phyloP scores from a whole-genome alignment of 2,888 invertebrate genomes.

The Folsomia manolachei region DNA sequence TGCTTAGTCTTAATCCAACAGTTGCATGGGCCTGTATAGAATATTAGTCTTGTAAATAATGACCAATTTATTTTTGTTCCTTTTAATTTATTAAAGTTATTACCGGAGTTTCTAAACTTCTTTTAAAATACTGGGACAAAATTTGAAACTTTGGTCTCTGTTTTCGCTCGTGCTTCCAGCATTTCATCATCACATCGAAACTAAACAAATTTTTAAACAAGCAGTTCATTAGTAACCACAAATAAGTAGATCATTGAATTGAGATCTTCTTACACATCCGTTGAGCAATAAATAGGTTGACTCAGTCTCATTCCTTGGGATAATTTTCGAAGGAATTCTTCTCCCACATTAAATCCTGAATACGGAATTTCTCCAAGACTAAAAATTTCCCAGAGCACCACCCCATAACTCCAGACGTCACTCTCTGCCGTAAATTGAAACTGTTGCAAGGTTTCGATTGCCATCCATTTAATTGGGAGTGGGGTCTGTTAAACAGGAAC shows the following conservation, averaged over 20 bases:
- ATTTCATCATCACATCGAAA: slow-evolving; percentile 33
- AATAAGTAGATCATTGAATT: background rate
- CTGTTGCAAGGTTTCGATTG: slow-evolving; percentile 28
- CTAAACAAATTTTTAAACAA: slow-evolving; percentile 7
- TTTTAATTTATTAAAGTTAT: too few relatives aligned
- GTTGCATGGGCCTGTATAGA: background rate
- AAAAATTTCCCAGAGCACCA: slow-evolving; percentile 32
- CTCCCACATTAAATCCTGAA: slow-evolving; percentile 27
- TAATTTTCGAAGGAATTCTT: slow-evolving; percentile 31
- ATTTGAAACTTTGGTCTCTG: slow-evolving; percentile 25
- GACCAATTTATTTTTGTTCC: background rate
- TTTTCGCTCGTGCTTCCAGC: slow-evolving; percentile 30
- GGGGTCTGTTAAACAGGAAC: slow-evolving; percentile 21
- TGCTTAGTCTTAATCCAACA: background rate
- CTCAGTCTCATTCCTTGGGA: slow-evolving; percentile 32
- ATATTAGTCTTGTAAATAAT: background rate
- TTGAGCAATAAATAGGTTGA: slow-evolving; percentile 26
- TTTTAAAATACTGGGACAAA: background rate
- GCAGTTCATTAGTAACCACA: background rate
- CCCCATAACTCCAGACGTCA: slow-evolving; percentile 23
- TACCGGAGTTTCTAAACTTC: background rate
- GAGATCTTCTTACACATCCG: slow-evolving; percentile 24
- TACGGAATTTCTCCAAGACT: slow-evolving; percentile 37
- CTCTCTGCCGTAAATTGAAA: slow-evolving; percentile 31
- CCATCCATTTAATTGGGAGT: slow-evolving; percentile 30